Base-by-base conservation (phyloP, 2,797 vertebrate species). In the Hippoglossus hippoglossus region DNA sequence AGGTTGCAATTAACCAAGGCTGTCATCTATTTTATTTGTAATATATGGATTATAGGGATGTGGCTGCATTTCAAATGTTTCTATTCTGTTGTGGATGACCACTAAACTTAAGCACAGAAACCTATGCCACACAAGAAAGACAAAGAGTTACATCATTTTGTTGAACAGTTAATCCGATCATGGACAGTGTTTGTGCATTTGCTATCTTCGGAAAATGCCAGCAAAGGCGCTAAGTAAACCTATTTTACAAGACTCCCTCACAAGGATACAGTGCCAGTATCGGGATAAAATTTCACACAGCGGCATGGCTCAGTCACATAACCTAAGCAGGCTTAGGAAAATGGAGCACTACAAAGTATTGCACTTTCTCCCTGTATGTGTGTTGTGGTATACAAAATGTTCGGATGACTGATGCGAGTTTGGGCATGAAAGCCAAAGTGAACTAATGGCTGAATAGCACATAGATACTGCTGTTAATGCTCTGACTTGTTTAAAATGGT, bases 121-220 rank as follows among this genome's bases (percentile, higher is more conserved):
- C 92, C 92, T 92, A 87, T 92, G 90, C 91, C 93, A 93, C 93
- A 93, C 94, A 93, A 93, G 92, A 93, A 86, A 94, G 88, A 95
- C 94, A 94, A 94, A 95, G 94, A 94, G 94, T 95, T 95, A 94
- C 95, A 94, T 95, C 94, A 95, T 94, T 93, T 94, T 87, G 92
- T 90, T 88, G 89, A 93, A 92, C 88, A 86, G 93, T 87, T 95
- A 95, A 95, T 95, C 95, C 94, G 92, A 95, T 95, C 94, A 94
- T 87, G 93, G 93, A 89, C 93, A 91, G 90, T 92, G 93, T 94
- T 94, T 94, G 93, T 93, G 92, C 92, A 90, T 93, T 92, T 90
- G 92, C 94, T 94, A 94, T 95, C 94, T 95, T 94, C 90, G 90
- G 94, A 94, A 92, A 94, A 95, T 86, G 94, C 93, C 92, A 91